phyloP scores from a whole-genome alignment of 64 coral and sea anemone species.

The Porites australiensis region DNA sequence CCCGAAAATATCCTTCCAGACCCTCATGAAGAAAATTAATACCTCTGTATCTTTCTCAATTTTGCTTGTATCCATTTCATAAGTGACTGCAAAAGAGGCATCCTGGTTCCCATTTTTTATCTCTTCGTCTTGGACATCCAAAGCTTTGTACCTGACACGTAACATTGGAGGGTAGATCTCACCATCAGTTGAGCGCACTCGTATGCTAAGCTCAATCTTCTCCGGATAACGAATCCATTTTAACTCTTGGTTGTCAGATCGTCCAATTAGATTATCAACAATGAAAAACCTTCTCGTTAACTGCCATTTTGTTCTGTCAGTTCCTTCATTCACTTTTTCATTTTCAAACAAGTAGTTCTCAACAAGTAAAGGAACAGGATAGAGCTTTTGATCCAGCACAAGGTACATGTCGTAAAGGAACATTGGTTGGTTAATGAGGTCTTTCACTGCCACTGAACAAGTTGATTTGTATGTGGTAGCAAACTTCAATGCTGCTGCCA shows the following conservation, averaged over 20 bases:
- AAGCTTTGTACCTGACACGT: slow-evolving; percentile 76
- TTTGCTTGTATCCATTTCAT: slow-evolving; percentile 84
- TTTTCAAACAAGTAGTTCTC: slow-evolving; percentile 75
- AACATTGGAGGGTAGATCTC: slow-evolving; percentile 93
- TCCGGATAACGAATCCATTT: slow-evolving; percentile 84
- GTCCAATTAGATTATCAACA: slow-evolving; percentile 84
- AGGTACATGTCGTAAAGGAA: slow-evolving; percentile 91
- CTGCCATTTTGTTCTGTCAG: slow-evolving; percentile 75
- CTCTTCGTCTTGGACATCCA: slow-evolving; percentile 75
- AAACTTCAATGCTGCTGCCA: slow-evolving; percentile 88
- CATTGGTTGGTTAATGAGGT: slow-evolving; percentile 68
- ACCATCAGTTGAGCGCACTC: slow-evolving; percentile 83
- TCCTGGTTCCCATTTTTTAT: slow-evolving; percentile 11
- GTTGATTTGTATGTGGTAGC: slow-evolving; percentile 90
- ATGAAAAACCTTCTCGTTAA: slow-evolving; percentile 87
- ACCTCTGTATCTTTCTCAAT: slow-evolving; percentile 88
- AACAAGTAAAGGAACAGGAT: slow-evolving; percentile 84
- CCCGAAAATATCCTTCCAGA: too few relatives aligned
- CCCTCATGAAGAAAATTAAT: neutral
- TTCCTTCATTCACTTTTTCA: slow-evolving; percentile 70
- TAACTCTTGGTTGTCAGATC: slow-evolving; percentile 26
- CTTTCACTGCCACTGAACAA: slow-evolving; percentile 71
- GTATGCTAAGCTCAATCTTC: slow-evolving; percentile 71
- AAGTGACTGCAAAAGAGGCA: slow-evolving; percentile 79
- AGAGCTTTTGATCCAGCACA: slow-evolving; percentile 47